A percentile compares a stretch with the other conserved stretches of the same genome.
These are phyloP conservation scores for Bombyx mori DNA, from an alignment of 1,140 invertebrate genomes.

Conservation along the genomic window DNA sequence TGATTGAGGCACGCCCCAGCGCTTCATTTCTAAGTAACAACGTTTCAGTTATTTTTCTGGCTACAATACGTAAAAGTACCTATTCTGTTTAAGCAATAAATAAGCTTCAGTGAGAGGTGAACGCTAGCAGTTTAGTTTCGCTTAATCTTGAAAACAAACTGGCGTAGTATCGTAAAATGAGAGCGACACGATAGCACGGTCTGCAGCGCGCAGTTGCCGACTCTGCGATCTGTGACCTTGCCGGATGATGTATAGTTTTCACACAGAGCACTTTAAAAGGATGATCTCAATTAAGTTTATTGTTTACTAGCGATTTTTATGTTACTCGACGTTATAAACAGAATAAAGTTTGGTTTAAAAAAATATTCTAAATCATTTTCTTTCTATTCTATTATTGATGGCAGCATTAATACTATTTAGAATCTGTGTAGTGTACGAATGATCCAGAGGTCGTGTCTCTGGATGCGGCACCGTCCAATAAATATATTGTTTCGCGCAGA, in stretches of 20 bases:
- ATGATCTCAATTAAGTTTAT: no score
- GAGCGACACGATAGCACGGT: constrained; percentile 11
- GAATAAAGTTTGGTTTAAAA: no score
- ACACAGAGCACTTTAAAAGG: no score
- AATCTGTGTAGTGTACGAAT: constrained; percentile 52
- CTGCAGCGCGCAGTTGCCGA: constrained; percentile 13
- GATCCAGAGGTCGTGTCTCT: constrained; percentile 41
- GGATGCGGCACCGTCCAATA: constrained; percentile 57
- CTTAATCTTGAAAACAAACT: constrained; percentile 58
- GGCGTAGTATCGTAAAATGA: constrained; percentile 42
- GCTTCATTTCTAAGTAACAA: constrained; percentile 50
- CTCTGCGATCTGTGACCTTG: constrained; percentile 53
- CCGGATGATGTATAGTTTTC: constrained; percentile 40
- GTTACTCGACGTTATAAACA: no score
- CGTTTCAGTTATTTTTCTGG: constrained; percentile 33
- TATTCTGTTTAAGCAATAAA: constrained; percentile 26
- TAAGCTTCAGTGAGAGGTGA: constrained; percentile 33
- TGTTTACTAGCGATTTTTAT: no score
- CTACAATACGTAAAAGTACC: constrained; percentile 16
- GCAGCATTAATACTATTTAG: no score
- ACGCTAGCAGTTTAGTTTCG: constrained; percentile 39
- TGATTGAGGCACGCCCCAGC: constrained; percentile 48
- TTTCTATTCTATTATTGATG: no score
- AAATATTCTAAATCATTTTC: no score
- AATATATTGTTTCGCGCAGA: constrained; percentile 69